phyloP scores from a whole-genome alignment of 2,888 invertebrate genomes.

The Rhynchonema sp. region DNA sequence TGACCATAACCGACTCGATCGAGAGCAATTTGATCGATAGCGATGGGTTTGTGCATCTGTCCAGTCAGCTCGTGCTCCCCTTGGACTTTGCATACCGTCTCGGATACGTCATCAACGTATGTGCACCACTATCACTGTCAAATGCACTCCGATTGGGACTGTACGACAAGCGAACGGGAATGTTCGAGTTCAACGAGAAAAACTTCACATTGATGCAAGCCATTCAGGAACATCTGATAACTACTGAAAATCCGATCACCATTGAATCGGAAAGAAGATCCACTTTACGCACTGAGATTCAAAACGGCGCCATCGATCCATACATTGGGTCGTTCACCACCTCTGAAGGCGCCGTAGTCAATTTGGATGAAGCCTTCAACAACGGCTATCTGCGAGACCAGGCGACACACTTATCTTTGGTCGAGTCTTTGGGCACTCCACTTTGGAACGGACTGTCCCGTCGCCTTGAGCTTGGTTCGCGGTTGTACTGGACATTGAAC shows the following conservation, averaged over 20 bases:
- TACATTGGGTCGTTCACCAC: background rate
- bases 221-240: background rate
- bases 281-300: no score
- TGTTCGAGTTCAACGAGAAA: background rate
- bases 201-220: background rate
- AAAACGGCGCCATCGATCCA: background rate
- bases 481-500: no score
- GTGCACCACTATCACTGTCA: background rate
- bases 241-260: background rate
- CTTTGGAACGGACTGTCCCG: background rate
- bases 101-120: background rate
- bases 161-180: background rate
- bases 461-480: background rate
- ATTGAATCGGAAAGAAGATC: background rate
- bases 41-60: background rate
- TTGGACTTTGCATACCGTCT: background rate
- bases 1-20: slow-evolving; percentile 1
- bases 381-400: background rate
- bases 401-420: background rate
- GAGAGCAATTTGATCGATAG: background rate
- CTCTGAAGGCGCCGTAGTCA: background rate
- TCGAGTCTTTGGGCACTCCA: background rate
- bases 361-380: background rate
- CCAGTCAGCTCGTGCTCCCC: background rate
- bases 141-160: background rate